Evolutionary conservation across 1,140 invertebrate species (phyloP).

Genomic region (Anadara kagoshimensis): DNA sequence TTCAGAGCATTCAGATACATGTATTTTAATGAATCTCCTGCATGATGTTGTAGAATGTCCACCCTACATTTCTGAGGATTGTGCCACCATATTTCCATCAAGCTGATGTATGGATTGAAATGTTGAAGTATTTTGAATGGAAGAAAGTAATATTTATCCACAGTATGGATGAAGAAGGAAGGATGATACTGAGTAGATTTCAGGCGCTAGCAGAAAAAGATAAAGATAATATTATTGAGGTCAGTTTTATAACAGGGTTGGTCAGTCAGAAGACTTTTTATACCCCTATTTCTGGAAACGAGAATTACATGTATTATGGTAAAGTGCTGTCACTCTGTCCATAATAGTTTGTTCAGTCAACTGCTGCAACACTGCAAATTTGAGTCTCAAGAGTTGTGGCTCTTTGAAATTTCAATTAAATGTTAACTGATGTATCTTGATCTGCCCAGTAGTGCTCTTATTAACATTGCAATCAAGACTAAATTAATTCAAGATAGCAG

Average conservation of each 20-base stretch:
- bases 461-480: too few species aligned
- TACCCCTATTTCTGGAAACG: too few species aligned
- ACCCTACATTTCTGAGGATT: slow-evolving; percentile 96
- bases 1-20: neutral
- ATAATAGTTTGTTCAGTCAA: too few species aligned
- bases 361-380: too few species aligned
- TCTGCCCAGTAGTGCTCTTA: too few species aligned
- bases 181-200: slow-evolving; percentile 91
- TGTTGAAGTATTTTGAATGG: slow-evolving; percentile 94
- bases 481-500: too few species aligned
- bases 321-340: too few species aligned
- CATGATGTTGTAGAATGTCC: slow-evolving; percentile 86
- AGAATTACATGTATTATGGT: too few species aligned
- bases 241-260: slow-evolving; percentile 11
- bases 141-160: slow-evolving; percentile 97
- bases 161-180: slow-evolving; percentile 95
- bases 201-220: slow-evolving; percentile 77
- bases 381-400: too few species aligned
- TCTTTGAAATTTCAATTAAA: too few species aligned
- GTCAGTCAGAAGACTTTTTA: too few species aligned
- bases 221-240: slow-evolving; percentile 48
- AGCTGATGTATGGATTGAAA: slow-evolving; percentile 96
- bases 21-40: neutral
- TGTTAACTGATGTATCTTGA: too few species aligned
- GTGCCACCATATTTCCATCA: slow-evolving; percentile 98